Evolutionary conservation across 2,113 vertebrate genomes (phyloP).

Genomic region (Gobio gobio): DNA sequence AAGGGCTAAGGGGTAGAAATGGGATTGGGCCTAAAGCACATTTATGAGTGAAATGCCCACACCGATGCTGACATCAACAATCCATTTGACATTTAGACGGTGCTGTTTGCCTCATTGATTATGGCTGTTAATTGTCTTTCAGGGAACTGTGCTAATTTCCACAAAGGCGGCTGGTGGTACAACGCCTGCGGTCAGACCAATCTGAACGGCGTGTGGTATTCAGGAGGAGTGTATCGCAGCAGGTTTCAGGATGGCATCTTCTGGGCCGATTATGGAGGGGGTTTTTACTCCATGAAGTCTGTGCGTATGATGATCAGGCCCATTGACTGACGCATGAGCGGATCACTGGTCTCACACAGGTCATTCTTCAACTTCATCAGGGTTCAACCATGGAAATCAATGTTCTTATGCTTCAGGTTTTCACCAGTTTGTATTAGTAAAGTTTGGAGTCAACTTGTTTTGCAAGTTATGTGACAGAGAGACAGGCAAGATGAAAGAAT

Average conservation of each 20-base stretch:
- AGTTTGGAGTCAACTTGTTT: not conserved
- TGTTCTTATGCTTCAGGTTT: not conserved
- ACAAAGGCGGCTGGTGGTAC: conserved; percentile 99
- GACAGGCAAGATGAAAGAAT: not conserved
- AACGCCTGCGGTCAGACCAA: conserved; percentile 94
- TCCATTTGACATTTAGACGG: no score
- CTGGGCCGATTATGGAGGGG: conserved; percentile 97
- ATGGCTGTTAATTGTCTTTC: not conserved
- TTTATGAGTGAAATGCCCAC: no score
- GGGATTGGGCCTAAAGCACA: no score
- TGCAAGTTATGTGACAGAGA: not conserved
- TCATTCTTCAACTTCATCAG: not conserved
- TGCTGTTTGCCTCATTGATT: no score
- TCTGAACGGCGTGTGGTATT: conserved; percentile 97
- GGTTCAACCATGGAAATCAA: not conserved
- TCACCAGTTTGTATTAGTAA: not conserved
- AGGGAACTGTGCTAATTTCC: conserved; percentile 99
- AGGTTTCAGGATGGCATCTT: conserved; percentile 97
- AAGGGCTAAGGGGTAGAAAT: no score
- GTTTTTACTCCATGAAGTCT: conserved; percentile 93
- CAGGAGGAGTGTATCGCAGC: conserved; percentile 95
- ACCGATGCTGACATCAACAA: no score
- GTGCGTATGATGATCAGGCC: conserved; percentile 95
- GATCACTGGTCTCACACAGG: not conserved
- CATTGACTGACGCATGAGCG: conserved; percentile 80